Evolutionary conservation across 2,888 invertebrate species (phyloP).

Genomic region (Drosophila siamana): DNA sequence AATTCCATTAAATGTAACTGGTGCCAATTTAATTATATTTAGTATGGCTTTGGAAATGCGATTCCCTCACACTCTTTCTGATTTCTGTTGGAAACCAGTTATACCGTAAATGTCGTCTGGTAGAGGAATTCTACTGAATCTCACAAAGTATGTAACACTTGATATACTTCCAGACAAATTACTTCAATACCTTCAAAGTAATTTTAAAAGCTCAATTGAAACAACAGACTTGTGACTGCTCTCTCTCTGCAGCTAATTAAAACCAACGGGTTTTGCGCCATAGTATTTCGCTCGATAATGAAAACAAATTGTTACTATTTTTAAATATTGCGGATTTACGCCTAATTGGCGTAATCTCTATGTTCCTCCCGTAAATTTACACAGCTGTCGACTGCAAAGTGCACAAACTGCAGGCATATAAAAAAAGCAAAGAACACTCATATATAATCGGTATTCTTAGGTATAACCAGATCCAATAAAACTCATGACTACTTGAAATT

Average conservation of each 20-base stretch:
- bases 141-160: not conserved
- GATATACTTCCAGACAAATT: conserved; percentile 10
- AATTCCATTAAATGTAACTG: not conserved
- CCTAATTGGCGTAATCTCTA: conserved; percentile 45
- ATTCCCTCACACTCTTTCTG: not conserved
- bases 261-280: not conserved
- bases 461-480: conserved; percentile 29
- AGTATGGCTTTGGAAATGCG: not conserved
- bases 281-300: conserved; percentile 55
- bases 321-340: conserved; percentile 46
- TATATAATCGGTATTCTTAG: conserved; percentile 18
- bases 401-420: conserved; percentile 14
- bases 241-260: conserved; percentile 50
- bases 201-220: conserved; percentile 60
- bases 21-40: not conserved
- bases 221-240: conserved; percentile 19
- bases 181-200: conserved; percentile 45
- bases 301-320: conserved; percentile 74
- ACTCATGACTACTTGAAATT: conserved; percentile 41
- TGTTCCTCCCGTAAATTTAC: conserved; percentile 22
- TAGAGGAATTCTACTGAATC: conserved; percentile 12
- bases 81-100: not conserved
- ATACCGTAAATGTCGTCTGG: conserved; percentile 6
- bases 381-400: conserved; percentile 41
- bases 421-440: conserved; percentile 9